phyloP scores from a whole-genome alignment of 2,113 vertebrate species.

The Hylia prasina region DNA sequence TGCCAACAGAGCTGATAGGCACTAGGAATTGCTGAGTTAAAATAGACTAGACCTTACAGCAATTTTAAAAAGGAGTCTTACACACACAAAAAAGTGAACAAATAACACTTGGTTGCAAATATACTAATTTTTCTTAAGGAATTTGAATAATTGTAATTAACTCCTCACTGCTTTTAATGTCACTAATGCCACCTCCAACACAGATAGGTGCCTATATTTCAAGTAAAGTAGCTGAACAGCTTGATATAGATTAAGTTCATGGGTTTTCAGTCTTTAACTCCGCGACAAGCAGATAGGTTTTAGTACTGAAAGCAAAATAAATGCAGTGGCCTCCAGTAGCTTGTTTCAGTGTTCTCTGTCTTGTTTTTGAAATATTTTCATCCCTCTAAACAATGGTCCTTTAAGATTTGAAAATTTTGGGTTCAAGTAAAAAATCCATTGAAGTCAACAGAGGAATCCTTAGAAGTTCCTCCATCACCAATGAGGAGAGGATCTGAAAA shows the following conservation, averaged over 20 bases:
- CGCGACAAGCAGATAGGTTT: neutral
- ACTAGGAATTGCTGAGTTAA: neutral
- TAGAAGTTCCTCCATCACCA: neutral
- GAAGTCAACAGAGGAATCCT: neutral
- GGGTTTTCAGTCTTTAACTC: neutral
- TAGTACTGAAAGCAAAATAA: neutral
- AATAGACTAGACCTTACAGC: neutral
- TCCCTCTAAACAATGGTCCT: fast-evolving
- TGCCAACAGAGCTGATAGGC: neutral
- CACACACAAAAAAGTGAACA: neutral
- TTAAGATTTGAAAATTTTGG: neutral
- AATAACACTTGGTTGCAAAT: neutral
- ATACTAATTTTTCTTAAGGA: fast-evolving
- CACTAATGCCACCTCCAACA: neutral
- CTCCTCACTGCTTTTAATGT: neutral
- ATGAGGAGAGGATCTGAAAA: neutral
- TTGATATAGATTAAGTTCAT: neutral
- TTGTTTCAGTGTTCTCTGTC: neutral
- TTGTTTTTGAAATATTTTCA: neutral
- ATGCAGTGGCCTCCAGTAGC: neutral
- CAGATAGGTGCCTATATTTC: neutral
- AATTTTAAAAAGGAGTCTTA: neutral
- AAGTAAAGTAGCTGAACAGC: neutral
- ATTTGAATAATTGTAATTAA: neutral
- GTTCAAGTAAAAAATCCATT: neutral